phyloP scores from a whole-genome alignment of 2,888 invertebrate genomes.

The Alloplasta piceator region DNA sequence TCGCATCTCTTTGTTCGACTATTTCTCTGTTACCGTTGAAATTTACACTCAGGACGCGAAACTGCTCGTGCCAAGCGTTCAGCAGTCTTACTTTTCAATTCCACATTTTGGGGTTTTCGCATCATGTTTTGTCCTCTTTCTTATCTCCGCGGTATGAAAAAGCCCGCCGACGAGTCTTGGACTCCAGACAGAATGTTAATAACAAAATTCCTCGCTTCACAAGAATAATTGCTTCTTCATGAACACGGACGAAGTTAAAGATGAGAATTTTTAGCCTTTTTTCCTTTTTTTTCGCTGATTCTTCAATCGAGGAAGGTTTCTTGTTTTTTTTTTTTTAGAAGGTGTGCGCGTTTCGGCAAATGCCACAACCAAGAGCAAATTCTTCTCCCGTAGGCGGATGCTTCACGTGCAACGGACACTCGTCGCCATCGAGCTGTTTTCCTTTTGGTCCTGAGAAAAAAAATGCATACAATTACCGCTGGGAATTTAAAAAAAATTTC shows the following conservation, averaged over 20 bases:
- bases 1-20: conserved; percentile 28
- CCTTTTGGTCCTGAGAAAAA: conserved; percentile 54
- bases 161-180: conserved; percentile 8
- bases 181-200: conserved; percentile 54
- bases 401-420: conserved; percentile 97
- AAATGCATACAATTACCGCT: conserved; percentile 2
- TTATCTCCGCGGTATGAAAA: conserved; percentile 10
- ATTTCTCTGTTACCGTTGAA: conserved; percentile 34
- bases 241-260: conserved; percentile 11
- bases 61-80: conserved; percentile 11
- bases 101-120: conserved; percentile 17
- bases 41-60: conserved; percentile 41
- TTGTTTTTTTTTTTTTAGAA: conserved; percentile 85
- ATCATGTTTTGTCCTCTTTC: conserved; percentile 6
- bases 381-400: conserved; percentile 99
- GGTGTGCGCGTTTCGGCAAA: conserved; percentile 97
- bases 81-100: conserved; percentile 37
- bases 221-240: conserved; percentile 26
- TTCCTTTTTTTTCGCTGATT: conserved; percentile 48
- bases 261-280: conserved; percentile 22
- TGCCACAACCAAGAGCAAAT: conserved; percentile 98
- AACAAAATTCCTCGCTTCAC: conserved; percentile 31
- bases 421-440: conserved; percentile 94
- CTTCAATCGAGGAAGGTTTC: conserved; percentile 36
- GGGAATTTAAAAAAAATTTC: not conserved